Base-by-base conservation (phyloP, 2,888 invertebrate genomes). In the Ochlodes sylvanus region DNA sequence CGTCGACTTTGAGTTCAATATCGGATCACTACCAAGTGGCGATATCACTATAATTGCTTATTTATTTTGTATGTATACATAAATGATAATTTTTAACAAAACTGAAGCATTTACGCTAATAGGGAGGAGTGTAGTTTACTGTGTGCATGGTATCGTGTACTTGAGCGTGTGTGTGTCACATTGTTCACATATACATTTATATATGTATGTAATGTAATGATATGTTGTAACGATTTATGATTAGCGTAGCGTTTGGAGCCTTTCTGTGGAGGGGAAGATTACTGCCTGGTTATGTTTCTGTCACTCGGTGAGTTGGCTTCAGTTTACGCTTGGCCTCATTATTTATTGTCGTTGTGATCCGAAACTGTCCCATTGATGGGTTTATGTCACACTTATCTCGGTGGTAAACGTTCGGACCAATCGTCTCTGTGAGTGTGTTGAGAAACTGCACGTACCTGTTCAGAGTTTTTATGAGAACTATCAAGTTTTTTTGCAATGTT, bases 101-200 rank as follows among this genome's bases (percentile, higher is more conserved):
- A 67, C 58, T 66, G 66, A 66, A 85, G 91, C 90, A 90, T 90
- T 91, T 90, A 90, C 85, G 84, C 80, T 84, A 85, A 82, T 78
- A 80, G 83, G 80, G 81, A 77, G 82, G 81, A 81, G 77, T 77
- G 81, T 84, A 81, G 83, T 84, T 77, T 78, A 69, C 75, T 56
- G 50, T 76, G 74, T 77, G 76, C 77, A 75, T 79, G 78, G 73
- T 67, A n/a, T 70, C 73, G 73, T 79, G 70, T 78, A 81, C 85
- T 76, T 58, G 52, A 60, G 52, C 14, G 75, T 75, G 76, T 76
- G 75, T 76, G 78, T 76, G 61, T 72, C 71, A 70, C 70, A 63
- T 69, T 71, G 74, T 76, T 74, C 72, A 71, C 67, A 68, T 60
- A 70, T 75, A 74, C 76, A 75, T 73, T 74, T 76, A 74, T 76